Evolutionary conservation across 2,113 vertebrate genomes (phyloP).

Genomic region (Chrysochloris asiatica): DNA sequence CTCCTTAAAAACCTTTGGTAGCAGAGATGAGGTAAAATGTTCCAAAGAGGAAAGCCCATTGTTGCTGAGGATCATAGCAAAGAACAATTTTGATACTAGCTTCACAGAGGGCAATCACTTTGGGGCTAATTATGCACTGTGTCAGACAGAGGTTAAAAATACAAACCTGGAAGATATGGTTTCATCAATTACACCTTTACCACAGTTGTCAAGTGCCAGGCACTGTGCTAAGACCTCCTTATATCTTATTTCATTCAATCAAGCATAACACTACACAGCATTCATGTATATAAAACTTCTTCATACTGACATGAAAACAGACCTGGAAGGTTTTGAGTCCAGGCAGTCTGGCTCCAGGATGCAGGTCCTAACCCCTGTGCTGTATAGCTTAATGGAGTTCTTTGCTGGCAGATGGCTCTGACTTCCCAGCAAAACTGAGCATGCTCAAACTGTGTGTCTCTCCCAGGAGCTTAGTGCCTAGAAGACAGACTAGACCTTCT

Average conservation of each 20-base stretch:
- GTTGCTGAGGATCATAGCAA: not conserved
- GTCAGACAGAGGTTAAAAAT: not conserved
- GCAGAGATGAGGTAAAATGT: not conserved
- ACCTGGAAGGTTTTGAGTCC: not conserved
- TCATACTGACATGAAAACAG: not conserved
- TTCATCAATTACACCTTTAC: not conserved
- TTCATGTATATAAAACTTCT: not conserved
- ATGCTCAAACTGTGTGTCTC: not conserved
- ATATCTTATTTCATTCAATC: not conserved
- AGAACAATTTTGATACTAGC: not conserved
- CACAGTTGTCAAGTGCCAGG: not conserved
- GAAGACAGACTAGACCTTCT: rapidly evolving
- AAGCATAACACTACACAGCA: not conserved
- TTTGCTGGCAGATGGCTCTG: not conserved
- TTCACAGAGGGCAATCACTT: not conserved
- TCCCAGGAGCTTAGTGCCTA: too few species aligned
- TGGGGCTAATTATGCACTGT: too few species aligned
- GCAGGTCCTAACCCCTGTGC: not conserved
- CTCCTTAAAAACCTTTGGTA: not conserved
- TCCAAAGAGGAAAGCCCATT: not conserved
- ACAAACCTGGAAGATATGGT: not conserved
- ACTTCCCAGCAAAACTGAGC: not conserved
- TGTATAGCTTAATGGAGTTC: too few species aligned
- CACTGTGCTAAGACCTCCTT: not conserved
- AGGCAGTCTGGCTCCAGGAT: too few species aligned